These are phyloP conservation scores for Heliconius congener DNA, from an alignment of 1,140 invertebrate species.

Conservation along the genomic window DNA sequence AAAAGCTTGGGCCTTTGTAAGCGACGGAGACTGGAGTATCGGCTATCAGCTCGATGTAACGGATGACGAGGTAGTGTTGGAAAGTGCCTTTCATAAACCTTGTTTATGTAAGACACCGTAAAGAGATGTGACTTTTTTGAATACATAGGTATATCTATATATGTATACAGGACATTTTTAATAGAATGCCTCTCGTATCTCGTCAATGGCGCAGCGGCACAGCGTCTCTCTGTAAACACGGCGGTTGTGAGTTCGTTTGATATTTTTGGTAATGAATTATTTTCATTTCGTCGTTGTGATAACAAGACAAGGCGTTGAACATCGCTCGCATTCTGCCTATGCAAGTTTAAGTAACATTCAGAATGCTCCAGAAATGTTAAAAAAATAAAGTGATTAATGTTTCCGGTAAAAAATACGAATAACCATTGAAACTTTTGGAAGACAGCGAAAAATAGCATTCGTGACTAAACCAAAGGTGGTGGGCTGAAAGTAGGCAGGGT, in stretches of 20 bases:
- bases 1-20: slow-evolving; percentile 39
- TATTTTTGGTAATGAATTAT: too few relatives aligned
- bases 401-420: slow-evolving; percentile 22
- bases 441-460: slow-evolving; percentile 35
- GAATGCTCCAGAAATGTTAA: not conserved
- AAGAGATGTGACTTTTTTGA: not conserved
- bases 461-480: slow-evolving; percentile 33
- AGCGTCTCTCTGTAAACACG: too few relatives aligned
- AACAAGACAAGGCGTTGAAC: too few relatives aligned
- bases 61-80: slow-evolving; percentile 14
- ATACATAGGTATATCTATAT: not conserved
- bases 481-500: slow-evolving; percentile 26
- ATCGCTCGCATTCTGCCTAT: too few relatives aligned
- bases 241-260: too few relatives aligned
- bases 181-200: too few relatives aligned
- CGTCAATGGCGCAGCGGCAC: too few relatives aligned
- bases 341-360: not conserved
- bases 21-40: slow-evolving; percentile 25
- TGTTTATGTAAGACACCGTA: slow-evolving; percentile 10
- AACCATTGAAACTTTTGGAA: slow-evolving; percentile 33
- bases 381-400: slow-evolving; percentile 25
- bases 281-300: too few relatives aligned
- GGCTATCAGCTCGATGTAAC: slow-evolving; percentile 32
- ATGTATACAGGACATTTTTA: not conserved
- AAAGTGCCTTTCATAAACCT: slow-evolving; percentile 12